Evolutionary conservation across 2,113 vertebrate species (phyloP).

Genomic region (Serinus canaria): DNA sequence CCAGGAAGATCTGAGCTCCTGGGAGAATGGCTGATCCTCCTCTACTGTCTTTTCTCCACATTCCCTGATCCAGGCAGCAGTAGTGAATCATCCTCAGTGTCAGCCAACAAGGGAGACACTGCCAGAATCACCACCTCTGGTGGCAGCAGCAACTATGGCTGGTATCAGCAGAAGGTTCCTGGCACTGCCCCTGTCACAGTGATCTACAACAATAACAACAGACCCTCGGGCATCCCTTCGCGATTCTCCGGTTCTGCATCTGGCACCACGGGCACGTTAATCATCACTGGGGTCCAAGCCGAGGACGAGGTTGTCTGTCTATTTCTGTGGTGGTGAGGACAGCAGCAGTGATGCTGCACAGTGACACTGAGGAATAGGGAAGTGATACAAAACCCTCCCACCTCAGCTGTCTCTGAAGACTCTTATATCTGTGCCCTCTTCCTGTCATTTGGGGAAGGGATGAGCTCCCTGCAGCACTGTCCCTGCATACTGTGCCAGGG

Average conservation of each 20-base stretch:
- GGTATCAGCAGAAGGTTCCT: background rate
- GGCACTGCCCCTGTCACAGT: background rate
- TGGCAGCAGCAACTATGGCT: background rate
- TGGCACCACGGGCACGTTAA: fast-evolving
- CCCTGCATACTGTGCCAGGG: background rate
- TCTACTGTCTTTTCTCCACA: background rate
- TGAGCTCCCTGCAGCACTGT: background rate
- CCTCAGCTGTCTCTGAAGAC: background rate
- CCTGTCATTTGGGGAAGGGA: background rate
- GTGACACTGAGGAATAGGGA: background rate
- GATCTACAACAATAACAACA: fast-evolving
- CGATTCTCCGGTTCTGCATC: background rate
- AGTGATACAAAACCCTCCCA: background rate
- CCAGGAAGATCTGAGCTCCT: background rate
- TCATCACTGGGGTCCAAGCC: background rate
- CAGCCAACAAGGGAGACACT: background rate
- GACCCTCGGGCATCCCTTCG: background rate
- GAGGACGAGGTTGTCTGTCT: background rate
- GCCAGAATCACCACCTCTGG: background rate
- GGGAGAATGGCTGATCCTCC: background rate
- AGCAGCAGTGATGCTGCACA: background rate
- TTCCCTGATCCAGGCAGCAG: background rate
- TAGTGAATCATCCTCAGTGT: fast-evolving
- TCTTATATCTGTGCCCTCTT: background rate
- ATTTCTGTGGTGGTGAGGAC: background rate